A percentile compares a stretch with the other conserved stretches of the same genome.
phyloP scores from a whole-genome alignment of 2,888 invertebrate species.

The Pseudococcus longispinus region DNA sequence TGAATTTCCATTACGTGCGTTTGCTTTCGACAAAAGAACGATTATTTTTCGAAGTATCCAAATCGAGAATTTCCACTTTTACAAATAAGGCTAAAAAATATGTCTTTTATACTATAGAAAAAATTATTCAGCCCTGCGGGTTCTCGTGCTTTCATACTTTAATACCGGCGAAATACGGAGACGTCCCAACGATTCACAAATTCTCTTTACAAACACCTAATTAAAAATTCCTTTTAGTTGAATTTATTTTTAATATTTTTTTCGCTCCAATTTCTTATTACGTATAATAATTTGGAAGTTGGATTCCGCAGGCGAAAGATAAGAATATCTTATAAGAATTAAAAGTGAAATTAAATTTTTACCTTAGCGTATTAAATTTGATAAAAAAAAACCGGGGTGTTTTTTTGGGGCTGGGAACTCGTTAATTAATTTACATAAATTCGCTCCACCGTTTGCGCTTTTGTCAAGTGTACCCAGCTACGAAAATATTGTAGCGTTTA shows the following conservation, averaged over 20 bases:
- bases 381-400: not conserved
- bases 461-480: not conserved
- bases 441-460: not conserved
- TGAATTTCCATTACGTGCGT: not conserved
- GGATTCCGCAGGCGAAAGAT: not conserved
- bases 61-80: not conserved
- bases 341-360: conserved; percentile 7
- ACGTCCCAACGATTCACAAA: not conserved
- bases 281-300: not conserved
- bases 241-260: conserved; percentile 17
- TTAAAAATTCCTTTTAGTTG: conserved; percentile 22
- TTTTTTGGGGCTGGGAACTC: not conserved
- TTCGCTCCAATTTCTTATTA: not conserved
- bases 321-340: conserved; percentile 11
- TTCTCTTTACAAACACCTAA: not conserved
- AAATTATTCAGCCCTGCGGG: not conserved
- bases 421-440: conserved; percentile 9
- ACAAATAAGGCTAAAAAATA: not conserved
- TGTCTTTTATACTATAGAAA: not conserved
- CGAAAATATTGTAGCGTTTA: not conserved
- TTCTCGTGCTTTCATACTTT: not conserved
- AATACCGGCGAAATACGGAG: not conserved
- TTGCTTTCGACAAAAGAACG: not conserved
- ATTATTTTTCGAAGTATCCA: not conserved
- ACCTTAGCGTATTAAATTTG: not conserved